Conservation (phyloP, 2,888 invertebrate species). For the Rhogogaster chlorosoma region DNA sequence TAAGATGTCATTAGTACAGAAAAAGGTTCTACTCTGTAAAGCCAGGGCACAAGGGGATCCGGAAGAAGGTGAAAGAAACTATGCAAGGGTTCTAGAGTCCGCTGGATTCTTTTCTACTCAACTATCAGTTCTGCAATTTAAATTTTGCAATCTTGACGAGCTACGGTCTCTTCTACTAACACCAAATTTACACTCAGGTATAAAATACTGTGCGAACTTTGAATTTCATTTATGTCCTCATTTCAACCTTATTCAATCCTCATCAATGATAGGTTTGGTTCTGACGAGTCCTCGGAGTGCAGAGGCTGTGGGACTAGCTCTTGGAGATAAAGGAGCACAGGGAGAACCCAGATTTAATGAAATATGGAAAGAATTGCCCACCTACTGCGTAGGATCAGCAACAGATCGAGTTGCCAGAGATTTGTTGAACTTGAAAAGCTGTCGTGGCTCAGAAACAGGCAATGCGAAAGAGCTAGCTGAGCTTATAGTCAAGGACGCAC, state of each 20-base stretch:
- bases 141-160: slow-evolving; percentile 67
- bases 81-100: slow-evolving; percentile 63
- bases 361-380: slow-evolving; percentile 66
- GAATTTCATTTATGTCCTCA: slow-evolving; percentile 6
- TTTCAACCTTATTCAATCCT: not conserved
- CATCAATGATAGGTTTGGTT: slow-evolving; percentile 66
- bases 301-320: slow-evolving; percentile 66
- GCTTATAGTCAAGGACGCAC: slow-evolving; percentile 60
- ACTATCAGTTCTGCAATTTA: slow-evolving; percentile 68
- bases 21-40: slow-evolving; percentile 69
- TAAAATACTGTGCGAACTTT: slow-evolving; percentile 52
- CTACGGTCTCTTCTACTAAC: slow-evolving; percentile 62
- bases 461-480: slow-evolving; percentile 71
- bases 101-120: slow-evolving; percentile 68
- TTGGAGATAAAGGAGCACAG: slow-evolving; percentile 50
- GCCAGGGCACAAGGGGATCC: slow-evolving; percentile 67
- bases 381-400: slow-evolving; percentile 72
- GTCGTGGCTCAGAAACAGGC: slow-evolving; percentile 69
- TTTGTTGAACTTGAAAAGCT: slow-evolving; percentile 64
- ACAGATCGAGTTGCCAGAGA: slow-evolving; percentile 67
- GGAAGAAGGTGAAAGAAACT: slow-evolving; percentile 66
- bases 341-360: slow-evolving; percentile 56
- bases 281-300: slow-evolving; percentile 73
- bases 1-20: slow-evolving; percentile 51
- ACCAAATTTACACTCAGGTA: slow-evolving; percentile 68